Base-by-base conservation (phyloP, 2,113 vertebrate species). In the Coreoperca whiteheadi region DNA sequence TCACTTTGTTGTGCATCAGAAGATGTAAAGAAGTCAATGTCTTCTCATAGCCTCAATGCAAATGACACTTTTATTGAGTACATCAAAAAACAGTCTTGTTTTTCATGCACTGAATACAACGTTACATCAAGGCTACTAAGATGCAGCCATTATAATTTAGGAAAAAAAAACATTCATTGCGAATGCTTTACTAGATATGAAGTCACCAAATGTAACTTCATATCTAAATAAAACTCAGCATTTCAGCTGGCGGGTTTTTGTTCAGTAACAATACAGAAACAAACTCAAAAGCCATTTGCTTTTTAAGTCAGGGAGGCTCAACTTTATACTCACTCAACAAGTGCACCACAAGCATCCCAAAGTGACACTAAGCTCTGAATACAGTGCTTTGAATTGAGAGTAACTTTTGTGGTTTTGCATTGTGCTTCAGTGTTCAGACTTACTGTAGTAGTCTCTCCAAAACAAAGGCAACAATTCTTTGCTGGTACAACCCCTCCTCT, bases 401-500 rank as follows among this genome's bases (percentile, higher is more conserved):
- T n/a, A 65, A 91, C 81, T 82, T 87, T 87, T 74, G 82, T 68
- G 60, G 34, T 78, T 82, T 86, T 71, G 21, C 65, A 87, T 88
- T 89, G 85, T 90, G 69, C 76, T 65, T 76, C 16, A 3, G 37
- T 73, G 78, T 84, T 85, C 84, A 74, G 34, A 81, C 88, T 86
- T 90, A 87, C 88, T 89, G 85, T 81, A 79, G 77, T 71, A 83
- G 85, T 80, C 87, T 68, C 84, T 63, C 77, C 84, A 89, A 87
- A 90, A 93, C 90, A 92, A 93, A 91, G 82, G 74, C 72, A 89
- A 78, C 82, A 79, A 90, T 86, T 74, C 81, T 71, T 14, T n/a
- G 30, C 83, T 37, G 70, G 77, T 79, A 16, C 74, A 66, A 59
- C 68, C 73, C 87, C 82, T 79, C 83, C 90, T 89, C 91, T 74